Evolutionary conservation across 1,140 invertebrate genomes (phyloP).

Genomic region (Belonocnema kinseyi): DNA sequence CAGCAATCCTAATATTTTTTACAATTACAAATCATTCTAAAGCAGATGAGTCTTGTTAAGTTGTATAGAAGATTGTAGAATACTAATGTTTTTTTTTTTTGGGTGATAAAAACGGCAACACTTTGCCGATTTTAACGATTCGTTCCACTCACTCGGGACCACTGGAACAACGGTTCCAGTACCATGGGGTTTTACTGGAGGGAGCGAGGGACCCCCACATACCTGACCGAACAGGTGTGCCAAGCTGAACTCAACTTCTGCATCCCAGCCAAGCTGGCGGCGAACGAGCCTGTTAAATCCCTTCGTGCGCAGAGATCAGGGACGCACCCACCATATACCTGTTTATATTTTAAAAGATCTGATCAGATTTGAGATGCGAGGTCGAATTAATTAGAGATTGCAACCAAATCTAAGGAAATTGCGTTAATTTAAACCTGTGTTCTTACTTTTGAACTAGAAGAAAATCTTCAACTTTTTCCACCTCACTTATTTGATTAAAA

Average conservation of each 20-base stretch:
- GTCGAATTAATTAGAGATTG: no score
- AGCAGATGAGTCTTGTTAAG: neutral
- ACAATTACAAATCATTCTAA: no score
- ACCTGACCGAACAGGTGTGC: conserved; percentile 61
- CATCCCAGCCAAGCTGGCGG: conserved; percentile 42
- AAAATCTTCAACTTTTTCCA: no score
- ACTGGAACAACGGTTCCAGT: conserved; percentile 8
- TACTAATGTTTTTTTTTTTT: neutral
- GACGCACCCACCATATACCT: conserved; percentile 39
- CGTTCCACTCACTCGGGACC: conserved; percentile 17
- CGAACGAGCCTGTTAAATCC: conserved; percentile 52
- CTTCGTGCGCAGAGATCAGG: conserved; percentile 44
- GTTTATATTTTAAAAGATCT: neutral
- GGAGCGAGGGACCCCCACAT: conserved; percentile 48
- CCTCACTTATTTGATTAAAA: no score
- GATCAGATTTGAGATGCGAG: no score
- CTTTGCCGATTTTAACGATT: conserved; percentile 6
- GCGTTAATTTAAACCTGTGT: no score
- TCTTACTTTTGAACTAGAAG: no score
- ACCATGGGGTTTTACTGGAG: conserved; percentile 26
- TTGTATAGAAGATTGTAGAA: neutral
- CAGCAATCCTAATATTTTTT: no score
- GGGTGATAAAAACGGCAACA: conserved; percentile 20
- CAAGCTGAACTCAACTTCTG: conserved; percentile 38
- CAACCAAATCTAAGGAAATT: no score